Base-by-base conservation (phyloP, 2,888 invertebrate species). In the Sphecodes monilicornis region DNA sequence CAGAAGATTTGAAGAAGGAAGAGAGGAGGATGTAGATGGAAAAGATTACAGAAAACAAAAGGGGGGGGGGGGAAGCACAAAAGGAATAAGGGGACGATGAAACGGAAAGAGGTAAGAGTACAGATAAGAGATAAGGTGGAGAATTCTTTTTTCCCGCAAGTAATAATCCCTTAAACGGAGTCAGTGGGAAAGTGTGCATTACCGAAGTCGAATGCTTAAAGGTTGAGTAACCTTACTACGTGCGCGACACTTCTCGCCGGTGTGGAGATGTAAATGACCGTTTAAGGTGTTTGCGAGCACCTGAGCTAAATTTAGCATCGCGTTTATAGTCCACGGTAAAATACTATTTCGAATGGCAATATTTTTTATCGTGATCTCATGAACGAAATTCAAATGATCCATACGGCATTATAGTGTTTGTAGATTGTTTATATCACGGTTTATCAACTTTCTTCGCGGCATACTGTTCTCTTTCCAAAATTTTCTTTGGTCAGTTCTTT, bases 191-290 rank as follows among this genome's bases (percentile, higher is more conserved):
- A 41, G 74, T 39, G 74, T 68, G 64, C 69, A 36, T 46, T 64
- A 80, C 46, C 50, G n/a, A 26, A 64, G 32, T 68, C 22, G 77
- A 39, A 66, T 66, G 64, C 39, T 66, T 66, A 32, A 66, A n/a
- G 68, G 77, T 83, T 71, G 79, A 54, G 79, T 80, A 85, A 85
- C 79, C 32, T n/a, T 29, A 39, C 10, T n/a, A 26, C 50, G 32
- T 36, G 64, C 46, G 73, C 82, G 77, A 83, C 73, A 72, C 69
- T 78, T 78, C 82, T 74, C 68, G 78, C 74, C 68, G 82, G 60
- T 26, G 68, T 26, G 77, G 77, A 84, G 77, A 84, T 82, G 84
- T 75, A 84, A 84, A 84, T 75, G 84, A 57, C 84, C 75, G 84
- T 82, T 82, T 84, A 84, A 78, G 78, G 84, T 75, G 64, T 72